These are phyloP conservation scores for Tenthredo scrophulariae DNA, from an alignment of 2,888 invertebrate species.

Conservation along the genomic window DNA sequence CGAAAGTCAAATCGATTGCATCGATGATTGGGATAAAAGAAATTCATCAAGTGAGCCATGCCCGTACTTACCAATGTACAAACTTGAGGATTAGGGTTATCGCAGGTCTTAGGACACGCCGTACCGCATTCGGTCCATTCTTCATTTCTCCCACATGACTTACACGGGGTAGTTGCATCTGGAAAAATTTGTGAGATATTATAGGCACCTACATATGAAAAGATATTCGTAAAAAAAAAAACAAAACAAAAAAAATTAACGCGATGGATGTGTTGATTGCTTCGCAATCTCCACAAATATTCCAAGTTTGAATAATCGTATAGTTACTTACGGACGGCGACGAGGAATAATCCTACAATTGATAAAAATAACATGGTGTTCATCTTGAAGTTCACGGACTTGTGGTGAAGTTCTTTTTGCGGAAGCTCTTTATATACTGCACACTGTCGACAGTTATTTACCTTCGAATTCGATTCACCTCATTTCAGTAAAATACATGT, in stretches of 20 bases:
- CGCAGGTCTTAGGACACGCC: not conserved
- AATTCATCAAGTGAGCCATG: not conserved
- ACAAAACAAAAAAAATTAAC: too few species aligned
- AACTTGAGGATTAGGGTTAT: not conserved
- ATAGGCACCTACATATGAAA: not conserved
- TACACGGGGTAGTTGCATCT: not conserved
- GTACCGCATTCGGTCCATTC: not conserved
- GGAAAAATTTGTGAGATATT: not conserved
- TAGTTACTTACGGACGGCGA: not conserved
- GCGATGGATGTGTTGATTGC: too few species aligned
- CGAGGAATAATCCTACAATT: not conserved
- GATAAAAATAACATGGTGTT: not conserved
- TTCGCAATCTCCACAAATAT: too few species aligned
- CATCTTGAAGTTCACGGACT: not conserved
- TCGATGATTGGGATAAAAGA: not conserved
- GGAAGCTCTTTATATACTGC: not conserved
- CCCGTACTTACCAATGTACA: not conserved
- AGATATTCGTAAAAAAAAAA: not conserved
- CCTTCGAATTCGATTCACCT: not conserved
- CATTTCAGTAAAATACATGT: not conserved
- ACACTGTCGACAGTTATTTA: not conserved
- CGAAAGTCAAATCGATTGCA: not conserved
- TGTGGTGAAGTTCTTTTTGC: not conserved
- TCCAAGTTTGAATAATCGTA: not conserved
- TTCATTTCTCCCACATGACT: not conserved